Conservation (phyloP, 2,113 vertebrate genomes). For the Rhinolophus ferrumequinum region DNA sequence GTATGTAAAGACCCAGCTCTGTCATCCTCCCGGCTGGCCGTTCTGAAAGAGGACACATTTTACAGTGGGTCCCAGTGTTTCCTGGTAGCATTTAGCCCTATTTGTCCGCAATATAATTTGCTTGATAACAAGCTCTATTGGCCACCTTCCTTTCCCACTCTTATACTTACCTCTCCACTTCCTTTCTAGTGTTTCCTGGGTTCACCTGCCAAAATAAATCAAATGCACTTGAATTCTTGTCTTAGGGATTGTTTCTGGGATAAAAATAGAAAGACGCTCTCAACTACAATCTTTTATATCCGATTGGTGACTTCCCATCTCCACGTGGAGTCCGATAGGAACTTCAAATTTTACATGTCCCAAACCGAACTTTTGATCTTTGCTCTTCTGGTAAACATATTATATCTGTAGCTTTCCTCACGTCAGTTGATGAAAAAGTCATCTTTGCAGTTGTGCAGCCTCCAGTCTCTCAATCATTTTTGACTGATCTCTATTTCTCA, state of each 20-base stretch:
- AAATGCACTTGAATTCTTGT: neutral
- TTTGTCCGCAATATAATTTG: neutral
- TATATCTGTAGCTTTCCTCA: neutral
- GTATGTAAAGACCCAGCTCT: neutral
- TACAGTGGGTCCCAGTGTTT: neutral
- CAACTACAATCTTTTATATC: neutral
- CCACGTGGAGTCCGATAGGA: neutral
- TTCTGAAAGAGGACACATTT: neutral
- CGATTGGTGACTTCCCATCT: neutral
- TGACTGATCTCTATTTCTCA: neutral
- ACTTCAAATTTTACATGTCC: neutral
- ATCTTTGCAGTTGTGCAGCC: neutral
- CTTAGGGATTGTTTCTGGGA: neutral
- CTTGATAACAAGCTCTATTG: neutral
- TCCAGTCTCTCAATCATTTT: neutral
- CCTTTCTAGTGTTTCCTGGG: neutral
- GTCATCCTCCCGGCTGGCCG: neutral
- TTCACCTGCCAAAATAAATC: neutral
- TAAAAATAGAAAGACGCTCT: neutral
- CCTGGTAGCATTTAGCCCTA: neutral
- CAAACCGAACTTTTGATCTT: neutral
- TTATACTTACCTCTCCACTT: neutral
- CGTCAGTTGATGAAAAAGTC: neutral
- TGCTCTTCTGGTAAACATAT: neutral
- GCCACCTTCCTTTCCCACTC: neutral